Evolutionary conservation across 2,797 vertebrate species (phyloP), one percentile per base, ranked within the genome.

Genomic region (Phoxinus dragarum): DNA sequence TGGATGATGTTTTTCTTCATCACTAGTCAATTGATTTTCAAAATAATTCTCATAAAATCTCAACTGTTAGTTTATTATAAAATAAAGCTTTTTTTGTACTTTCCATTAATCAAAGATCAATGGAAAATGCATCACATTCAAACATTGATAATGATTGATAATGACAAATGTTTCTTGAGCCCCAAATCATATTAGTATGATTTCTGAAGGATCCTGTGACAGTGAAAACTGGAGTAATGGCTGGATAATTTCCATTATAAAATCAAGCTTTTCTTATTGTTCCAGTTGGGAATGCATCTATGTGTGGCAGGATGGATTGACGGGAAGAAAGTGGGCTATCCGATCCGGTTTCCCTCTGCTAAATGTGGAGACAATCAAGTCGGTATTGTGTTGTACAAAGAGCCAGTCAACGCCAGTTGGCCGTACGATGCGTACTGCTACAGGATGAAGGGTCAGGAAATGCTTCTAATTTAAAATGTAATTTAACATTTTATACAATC

Each of bases 401-500:
- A 90, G 1, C 95, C 96, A 1, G 91, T 91, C 77, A 96, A 97
- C 84, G 88, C 90, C 87, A 97, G 92, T 0, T 96, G 94, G 92
- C 91, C 36, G 8, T 99, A 97, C 89, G 98, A 99, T 3, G 96
- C 97, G 0, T 99, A 96, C 92, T 99, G 98, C 94, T 98, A 96
- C 93, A 95, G 96, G 1, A 88, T 94, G 77, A 93, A 89, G 95
- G 98, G 98, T 42, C n/a, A 21, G 54, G 14, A 61, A 61, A 61
- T 61, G 2, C 21, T 56, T 68, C 11, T 34, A 2, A 38, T 21
- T 42, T 81, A 17, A 16, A 68, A 54, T 27, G 23, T 54, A 3
- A 71, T 72, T 16, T 59, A 3, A 72, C 6, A 42, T 81, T 76
- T 76, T 68, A 81, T 27, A 21, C 6, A 23, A 34, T 31, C 14